phyloP scores from a whole-genome alignment of 2,888 invertebrate genomes.

The Acleris holmiana region DNA sequence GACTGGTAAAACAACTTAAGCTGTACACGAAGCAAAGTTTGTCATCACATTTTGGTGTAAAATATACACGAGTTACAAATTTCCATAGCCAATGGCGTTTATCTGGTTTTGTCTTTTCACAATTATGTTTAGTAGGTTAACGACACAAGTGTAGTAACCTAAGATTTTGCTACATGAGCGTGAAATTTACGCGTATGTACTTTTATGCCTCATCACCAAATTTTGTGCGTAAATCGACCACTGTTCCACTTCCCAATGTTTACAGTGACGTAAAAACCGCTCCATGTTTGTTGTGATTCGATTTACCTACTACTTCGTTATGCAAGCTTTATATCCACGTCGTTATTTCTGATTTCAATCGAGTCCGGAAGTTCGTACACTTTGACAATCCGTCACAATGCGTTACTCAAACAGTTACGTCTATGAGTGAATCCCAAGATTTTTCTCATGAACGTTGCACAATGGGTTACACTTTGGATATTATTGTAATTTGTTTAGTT shows the following conservation, averaged over 20 bases:
- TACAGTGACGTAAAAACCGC: constrained; percentile 10
- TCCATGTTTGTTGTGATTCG: constrained; percentile 25
- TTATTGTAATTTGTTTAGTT: constrained; percentile 41
- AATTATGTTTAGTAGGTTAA: constrained; percentile 29
- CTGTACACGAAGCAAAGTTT: not conserved
- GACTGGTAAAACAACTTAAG: constrained; percentile 3
- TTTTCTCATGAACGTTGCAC: constrained; percentile 61
- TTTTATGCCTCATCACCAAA: constrained; percentile 2
- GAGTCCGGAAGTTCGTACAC: constrained; percentile 36
- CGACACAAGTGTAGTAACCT: constrained; percentile 23
- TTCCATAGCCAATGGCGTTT: constrained; percentile 17
- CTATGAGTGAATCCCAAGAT: constrained; percentile 47
- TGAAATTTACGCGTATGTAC: constrained; percentile 22
- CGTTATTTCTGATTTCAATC: constrained; percentile 29
- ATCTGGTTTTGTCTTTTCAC: constrained; percentile 18
- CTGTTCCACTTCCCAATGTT: constrained; percentile 2
- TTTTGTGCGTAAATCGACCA: constrained; percentile 5
- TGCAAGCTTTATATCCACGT: constrained; percentile 17
- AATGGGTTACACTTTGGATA: constrained; percentile 43
- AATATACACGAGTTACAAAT: constrained; percentile 1
- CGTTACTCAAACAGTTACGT: constrained; percentile 50
- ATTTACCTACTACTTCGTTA: constrained; percentile 19
- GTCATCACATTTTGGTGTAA: not conserved
- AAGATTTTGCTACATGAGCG: constrained; percentile 15
- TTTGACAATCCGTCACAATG: constrained; percentile 45